Percentiles rank a stretch among this genome's conserved stretches.
Evolutionary conservation across 2,113 vertebrate genomes (phyloP).

Genomic region (Odontophorus gujanensis): DNA sequence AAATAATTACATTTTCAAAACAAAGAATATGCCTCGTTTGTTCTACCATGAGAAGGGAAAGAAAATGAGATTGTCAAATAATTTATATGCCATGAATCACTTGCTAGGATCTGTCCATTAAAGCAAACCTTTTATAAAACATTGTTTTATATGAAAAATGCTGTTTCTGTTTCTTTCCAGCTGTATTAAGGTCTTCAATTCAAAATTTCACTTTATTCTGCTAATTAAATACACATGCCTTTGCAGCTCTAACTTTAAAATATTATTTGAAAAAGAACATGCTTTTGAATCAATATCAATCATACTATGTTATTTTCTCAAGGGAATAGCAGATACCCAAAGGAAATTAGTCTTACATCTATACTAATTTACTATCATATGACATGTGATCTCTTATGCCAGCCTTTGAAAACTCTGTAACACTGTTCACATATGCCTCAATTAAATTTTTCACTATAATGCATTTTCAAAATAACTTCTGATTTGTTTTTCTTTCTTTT

Average conservation of each 20-base stretch:
- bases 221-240: conserved; percentile 51
- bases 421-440: neutral
- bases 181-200: conserved; percentile 29
- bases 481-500: no score
- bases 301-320: conserved; percentile 31
- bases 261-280: conserved; percentile 35
- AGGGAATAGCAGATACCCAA: neutral
- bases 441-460: neutral
- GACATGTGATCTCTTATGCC: neutral
- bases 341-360: conserved; percentile 42
- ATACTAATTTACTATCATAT: neutral
- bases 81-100: conserved; percentile 1
- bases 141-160: conserved; percentile 15
- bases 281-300: conserved; percentile 57
- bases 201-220: conserved; percentile 46
- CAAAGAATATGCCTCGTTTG: neutral
- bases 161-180: neutral
- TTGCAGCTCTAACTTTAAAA: conserved; percentile 42
- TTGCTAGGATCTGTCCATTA: neutral
- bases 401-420: neutral
- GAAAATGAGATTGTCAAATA: conserved; percentile 17
- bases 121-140: conserved; percentile 22
- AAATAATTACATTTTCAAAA: neutral
- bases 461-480: neutral
- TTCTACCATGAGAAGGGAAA: neutral